Evolutionary conservation across 2,797 vertebrate genomes (phyloP).

Genomic region (Pristis pectinata): DNA sequence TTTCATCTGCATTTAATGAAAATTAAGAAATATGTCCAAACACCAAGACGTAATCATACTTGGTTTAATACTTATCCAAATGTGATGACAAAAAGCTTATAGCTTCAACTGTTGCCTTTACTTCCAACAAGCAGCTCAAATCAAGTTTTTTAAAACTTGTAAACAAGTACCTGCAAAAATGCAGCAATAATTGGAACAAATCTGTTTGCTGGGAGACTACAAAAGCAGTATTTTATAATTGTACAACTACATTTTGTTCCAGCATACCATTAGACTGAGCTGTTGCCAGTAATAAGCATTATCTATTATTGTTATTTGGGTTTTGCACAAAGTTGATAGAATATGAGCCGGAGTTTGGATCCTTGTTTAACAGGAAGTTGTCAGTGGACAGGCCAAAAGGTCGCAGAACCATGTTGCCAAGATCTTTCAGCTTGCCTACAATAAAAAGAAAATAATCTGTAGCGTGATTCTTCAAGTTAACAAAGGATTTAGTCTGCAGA

Average conservation of each 20-base stretch:
- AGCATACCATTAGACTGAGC: neutral
- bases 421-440: constrained; percentile 88
- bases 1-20: neutral
- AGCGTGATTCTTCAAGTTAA: neutral
- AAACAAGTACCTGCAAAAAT: neutral
- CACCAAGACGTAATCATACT: neutral
- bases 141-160: constrained; percentile 20
- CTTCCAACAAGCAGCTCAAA: constrained; percentile 21
- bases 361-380: constrained; percentile 94
- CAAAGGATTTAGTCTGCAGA: neutral
- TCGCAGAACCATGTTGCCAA: constrained; percentile 87
- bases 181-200: constrained; percentile 10
- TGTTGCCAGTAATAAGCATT: constrained; percentile 42
- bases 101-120: neutral
- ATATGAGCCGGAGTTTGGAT: constrained; percentile 77
- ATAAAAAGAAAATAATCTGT: constrained; percentile 41
- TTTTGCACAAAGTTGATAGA: constrained; percentile 92
- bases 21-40: neutral
- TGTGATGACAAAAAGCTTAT: neutral
- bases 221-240: constrained; percentile 20
- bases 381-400: constrained; percentile 93
- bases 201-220: neutral
- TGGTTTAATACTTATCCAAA: constrained; percentile 18
- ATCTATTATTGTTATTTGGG: constrained; percentile 70
- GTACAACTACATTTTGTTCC: neutral